Evolutionary conservation across 2,113 vertebrate genomes (phyloP).

Genomic region (Cyphomyrus discorhynchus): DNA sequence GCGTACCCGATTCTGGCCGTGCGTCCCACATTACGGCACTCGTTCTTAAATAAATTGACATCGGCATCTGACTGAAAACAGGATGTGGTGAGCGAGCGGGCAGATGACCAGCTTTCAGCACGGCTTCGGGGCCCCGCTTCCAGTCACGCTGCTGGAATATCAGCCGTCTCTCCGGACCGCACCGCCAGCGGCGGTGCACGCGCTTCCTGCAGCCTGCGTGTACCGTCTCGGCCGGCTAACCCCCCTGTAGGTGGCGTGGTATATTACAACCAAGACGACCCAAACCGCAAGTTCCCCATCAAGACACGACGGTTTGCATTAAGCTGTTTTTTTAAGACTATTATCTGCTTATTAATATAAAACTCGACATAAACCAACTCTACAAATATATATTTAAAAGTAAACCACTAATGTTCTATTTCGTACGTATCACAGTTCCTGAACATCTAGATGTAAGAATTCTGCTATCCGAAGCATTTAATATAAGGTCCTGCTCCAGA

Average conservation of each 20-base stretch:
- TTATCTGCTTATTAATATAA: background rate
- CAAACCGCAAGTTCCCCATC: background rate
- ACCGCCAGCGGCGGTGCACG: background rate
- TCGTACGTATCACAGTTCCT: background rate
- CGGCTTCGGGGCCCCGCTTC: background rate
- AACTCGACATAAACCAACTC: background rate
- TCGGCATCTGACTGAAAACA: conserved; percentile 40
- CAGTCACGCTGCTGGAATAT: background rate
- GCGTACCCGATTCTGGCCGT: conserved; percentile 30
- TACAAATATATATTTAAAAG: background rate
- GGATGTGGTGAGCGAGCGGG: conserved; percentile 35
- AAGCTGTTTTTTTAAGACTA: background rate
- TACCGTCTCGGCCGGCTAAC: background rate
- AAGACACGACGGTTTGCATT: background rate
- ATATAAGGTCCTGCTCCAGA: background rate
- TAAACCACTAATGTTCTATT: background rate
- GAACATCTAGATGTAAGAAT: background rate
- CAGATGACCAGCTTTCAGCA: conserved; percentile 17
- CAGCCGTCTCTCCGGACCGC: conserved; percentile 1
- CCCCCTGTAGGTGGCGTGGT: background rate
- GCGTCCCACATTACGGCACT: conserved; percentile 16
- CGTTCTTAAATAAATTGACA: conserved; percentile 31
- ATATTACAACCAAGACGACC: background rate
- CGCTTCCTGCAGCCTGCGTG: background rate
- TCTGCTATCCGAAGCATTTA: background rate